Evolutionary conservation across 2,888 invertebrate genomes (phyloP).

Genomic region (Hirudinaria manillensis): DNA sequence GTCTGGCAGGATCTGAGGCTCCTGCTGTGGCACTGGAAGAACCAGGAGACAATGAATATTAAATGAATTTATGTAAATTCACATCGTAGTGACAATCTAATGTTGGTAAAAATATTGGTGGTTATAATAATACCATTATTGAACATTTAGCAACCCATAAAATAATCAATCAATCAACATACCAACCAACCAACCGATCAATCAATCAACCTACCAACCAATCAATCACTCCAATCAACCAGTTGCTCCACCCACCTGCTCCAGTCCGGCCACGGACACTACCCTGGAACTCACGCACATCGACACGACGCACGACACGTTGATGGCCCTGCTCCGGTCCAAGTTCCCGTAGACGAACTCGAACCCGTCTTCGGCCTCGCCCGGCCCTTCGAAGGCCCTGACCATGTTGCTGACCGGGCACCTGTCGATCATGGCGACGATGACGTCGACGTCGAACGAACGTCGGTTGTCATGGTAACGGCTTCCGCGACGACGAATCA

Average conservation of each 20-base stretch:
- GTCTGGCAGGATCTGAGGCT: not conserved
- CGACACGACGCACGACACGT: not conserved
- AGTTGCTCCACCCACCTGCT: conserved; percentile 2
- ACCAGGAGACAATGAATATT: no score
- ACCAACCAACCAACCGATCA: not conserved
- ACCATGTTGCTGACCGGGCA: not conserved
- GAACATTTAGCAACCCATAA: no score
- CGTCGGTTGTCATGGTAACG: not conserved
- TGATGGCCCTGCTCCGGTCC: not conserved
- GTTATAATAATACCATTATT: no score
- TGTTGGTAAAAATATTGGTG: no score
- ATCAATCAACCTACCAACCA: not conserved
- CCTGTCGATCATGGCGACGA: not conserved
- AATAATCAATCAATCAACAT: not conserved
- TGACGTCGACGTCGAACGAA: not conserved
- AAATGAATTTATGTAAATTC: not conserved
- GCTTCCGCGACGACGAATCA: not conserved
- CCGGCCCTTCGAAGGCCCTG: not conserved
- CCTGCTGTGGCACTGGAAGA: not conserved
- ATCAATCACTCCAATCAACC: no score
- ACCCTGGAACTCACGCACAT: not conserved
- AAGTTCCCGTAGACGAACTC: not conserved
- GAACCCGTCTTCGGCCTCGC: not conserved
- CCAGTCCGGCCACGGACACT: conserved; percentile 10
- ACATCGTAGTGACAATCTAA: no score